Percentiles rank a stretch among this genome's conserved stretches.
Evolutionary conservation across 1,140 invertebrate species (phyloP).

Genomic region (Magallana ariakensis): DNA sequence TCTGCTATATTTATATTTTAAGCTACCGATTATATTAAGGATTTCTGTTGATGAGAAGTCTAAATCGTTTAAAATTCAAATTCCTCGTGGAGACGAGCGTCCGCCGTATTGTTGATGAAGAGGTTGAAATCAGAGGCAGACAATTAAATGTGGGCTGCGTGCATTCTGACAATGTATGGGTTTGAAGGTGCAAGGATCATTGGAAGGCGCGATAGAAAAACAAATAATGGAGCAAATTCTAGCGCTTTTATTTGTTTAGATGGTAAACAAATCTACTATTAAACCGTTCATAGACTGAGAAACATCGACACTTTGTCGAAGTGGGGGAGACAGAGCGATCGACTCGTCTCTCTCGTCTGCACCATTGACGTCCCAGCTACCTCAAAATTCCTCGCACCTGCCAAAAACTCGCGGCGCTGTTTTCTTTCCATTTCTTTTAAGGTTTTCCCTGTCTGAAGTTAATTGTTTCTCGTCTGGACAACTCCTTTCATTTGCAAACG

Average conservation of each 20-base stretch:
- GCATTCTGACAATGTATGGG: slow-evolving; percentile 7
- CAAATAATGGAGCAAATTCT: slow-evolving; percentile 28
- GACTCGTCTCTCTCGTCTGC: not conserved
- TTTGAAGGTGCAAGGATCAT: slow-evolving; percentile 10
- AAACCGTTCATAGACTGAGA: slow-evolving; percentile 17
- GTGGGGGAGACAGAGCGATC: slow-evolving; percentile 16
- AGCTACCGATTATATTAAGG: not conserved
- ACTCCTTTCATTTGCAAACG: not conserved
- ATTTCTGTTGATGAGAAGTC: not conserved
- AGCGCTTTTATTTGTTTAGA: slow-evolving; percentile 27
- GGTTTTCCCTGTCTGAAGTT: not conserved
- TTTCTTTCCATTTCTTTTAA: slow-evolving; percentile 28
- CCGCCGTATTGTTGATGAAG: slow-evolving; percentile 32
- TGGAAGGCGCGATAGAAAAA: slow-evolving; percentile 17
- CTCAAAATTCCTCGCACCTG: not conserved
- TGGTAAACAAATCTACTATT: slow-evolving; percentile 28
- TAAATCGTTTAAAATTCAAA: slow-evolving; percentile 38
- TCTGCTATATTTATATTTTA: not conserved
- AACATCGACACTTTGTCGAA: slow-evolving; percentile 23
- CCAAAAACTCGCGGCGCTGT: slow-evolving; percentile 12
- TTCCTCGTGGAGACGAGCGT: slow-evolving; percentile 24
- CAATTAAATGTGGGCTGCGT: slow-evolving; percentile 19
- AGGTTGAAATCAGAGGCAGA: slow-evolving; percentile 20
- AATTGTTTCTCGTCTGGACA: not conserved
- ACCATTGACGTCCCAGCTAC: slow-evolving; percentile 8